Base-by-base conservation (phyloP, 2,113 vertebrate species). In the Corvus moneduloides region DNA sequence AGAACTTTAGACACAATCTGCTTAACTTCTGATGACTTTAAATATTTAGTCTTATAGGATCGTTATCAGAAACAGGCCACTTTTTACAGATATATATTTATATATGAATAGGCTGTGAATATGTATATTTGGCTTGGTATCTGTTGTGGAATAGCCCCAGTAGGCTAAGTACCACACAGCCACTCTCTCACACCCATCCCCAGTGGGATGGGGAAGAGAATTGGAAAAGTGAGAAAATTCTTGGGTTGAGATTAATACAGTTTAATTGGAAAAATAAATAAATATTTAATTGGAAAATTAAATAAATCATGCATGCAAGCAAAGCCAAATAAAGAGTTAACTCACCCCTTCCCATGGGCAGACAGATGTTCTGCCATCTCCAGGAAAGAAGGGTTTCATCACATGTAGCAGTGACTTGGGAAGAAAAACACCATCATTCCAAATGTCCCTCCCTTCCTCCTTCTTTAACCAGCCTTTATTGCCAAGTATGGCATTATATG, bases 101-200 rank as follows among this genome's bases (percentile, higher is more conserved):
- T 68, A 12, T 56, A 44, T 61, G 6, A 69, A 33, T 37, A 44
- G 11, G 7, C 5, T 78, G 8, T 77, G 7, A 2, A 3, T 20
- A 5, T 44, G 5, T 61, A 22, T 27, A 20, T 66, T 62, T 24
- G 26, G 16, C 37, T 43, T 77, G 27, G 3, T 37, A 48, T 39
- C 68, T 87, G 22, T 18, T 58, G 10, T 43, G 35, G 9, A 33
- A 44, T 33, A 55, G 28, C 16, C 27, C 5, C n/a, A 58, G 48
- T 5, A 7, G 9, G 10, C 14, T n/a, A 58, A 37, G 9, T 20
- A 18, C 15, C 20, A 32, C 37, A 43, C 3, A 82, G 46, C 17
- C 23, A 6, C 10, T 37, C n/a, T 21, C 6, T 48, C 49, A 26
- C 4, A 5, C 16, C 1, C 7, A 21, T 4, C 1, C 8, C 18